These are phyloP conservation scores for Eupeodes corollae DNA, from an alignment of 1,140 invertebrate species.

Conservation along the genomic window DNA sequence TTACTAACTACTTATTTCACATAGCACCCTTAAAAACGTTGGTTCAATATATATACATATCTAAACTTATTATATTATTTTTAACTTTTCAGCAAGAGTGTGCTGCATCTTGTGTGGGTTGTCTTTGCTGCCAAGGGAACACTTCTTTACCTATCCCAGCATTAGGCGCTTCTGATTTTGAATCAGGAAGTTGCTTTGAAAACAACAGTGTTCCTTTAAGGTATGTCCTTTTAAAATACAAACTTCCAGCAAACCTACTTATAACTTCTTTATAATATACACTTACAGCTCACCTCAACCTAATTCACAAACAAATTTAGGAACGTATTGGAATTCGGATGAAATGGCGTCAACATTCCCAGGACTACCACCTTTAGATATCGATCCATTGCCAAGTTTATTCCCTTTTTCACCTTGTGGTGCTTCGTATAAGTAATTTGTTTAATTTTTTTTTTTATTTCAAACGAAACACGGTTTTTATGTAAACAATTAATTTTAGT, in stretches of 20 bases:
- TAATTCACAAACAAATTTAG: slow-evolving; percentile 7
- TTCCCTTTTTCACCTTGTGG: slow-evolving; percentile 62
- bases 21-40: no score
- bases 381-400: slow-evolving; percentile 61
- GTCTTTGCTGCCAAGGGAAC: slow-evolving; percentile 33
- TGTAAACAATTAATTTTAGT: background rate
- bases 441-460: background rate
- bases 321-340: slow-evolving; percentile 52
- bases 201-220: background rate
- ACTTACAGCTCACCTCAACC: background rate
- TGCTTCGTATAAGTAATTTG: slow-evolving; percentile 54
- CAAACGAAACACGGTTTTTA: background rate
- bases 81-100: slow-evolving; percentile 28
- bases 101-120: slow-evolving; percentile 34
- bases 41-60: no score
- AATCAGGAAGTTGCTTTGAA: slow-evolving; percentile 35
- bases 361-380: slow-evolving; percentile 60
- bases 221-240: background rate
- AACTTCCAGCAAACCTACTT: no score
- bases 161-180: slow-evolving; percentile 32
- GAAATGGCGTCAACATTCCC: slow-evolving; percentile 65
- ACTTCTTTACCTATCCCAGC: slow-evolving; percentile 32
- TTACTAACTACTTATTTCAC: no score
- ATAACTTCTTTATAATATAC: no score
- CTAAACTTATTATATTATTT: background rate